These are phyloP conservation scores for Cnemophilus loriae DNA, from an alignment of 2,113 vertebrate genomes.

Conservation along the genomic window DNA sequence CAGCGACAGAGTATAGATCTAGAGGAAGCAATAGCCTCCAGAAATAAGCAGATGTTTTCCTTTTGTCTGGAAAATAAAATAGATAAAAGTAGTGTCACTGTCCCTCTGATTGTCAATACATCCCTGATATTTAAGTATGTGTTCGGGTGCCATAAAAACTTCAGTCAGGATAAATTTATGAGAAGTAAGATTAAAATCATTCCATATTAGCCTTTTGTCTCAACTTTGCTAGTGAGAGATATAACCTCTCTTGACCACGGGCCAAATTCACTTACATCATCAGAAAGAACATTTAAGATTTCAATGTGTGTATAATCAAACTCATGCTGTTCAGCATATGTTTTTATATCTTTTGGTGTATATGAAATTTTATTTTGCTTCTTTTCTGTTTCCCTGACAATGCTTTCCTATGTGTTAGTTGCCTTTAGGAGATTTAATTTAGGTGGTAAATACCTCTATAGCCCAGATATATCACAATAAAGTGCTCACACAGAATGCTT, in stretches of 20 bases:
- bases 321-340: not conserved
- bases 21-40: not conserved
- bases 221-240: not conserved
- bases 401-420: not conserved
- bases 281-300: not conserved
- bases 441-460: not conserved
- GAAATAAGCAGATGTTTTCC: not conserved
- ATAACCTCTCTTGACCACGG: not conserved
- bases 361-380: not conserved
- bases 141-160: not conserved
- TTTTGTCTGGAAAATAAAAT: not conserved
- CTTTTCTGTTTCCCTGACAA: not conserved
- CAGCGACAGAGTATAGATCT: not conserved
- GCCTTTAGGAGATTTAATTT: conserved; percentile 32
- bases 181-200: not conserved
- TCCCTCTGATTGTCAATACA: not conserved
- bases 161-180: not conserved
- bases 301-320: not conserved
- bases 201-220: not conserved
- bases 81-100: not conserved
- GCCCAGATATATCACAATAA: not conserved
- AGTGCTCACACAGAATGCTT: not conserved
- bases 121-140: not conserved
- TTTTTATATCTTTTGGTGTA: not conserved
- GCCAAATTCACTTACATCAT: not conserved